Percentiles rank a stretch among this genome's conserved stretches.
Conservation (phyloP, 2,113 vertebrate species). For the Platysteira castanea region DNA sequence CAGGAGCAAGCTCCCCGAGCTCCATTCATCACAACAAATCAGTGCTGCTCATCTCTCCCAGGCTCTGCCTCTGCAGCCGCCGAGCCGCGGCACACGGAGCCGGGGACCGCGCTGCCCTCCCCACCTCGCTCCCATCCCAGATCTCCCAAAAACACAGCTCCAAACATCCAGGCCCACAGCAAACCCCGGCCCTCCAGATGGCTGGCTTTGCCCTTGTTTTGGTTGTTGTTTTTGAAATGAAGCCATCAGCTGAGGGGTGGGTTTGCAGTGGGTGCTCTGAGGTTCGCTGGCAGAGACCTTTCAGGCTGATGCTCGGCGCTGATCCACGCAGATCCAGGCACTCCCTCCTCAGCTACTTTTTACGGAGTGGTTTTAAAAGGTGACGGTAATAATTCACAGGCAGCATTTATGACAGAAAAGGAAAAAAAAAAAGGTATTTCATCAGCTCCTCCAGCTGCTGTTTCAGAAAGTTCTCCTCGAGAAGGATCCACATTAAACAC, state of each 20-base stretch:
- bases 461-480: background rate
- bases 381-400: background rate
- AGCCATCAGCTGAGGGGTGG: background rate
- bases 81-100: background rate
- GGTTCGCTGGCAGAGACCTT: background rate
- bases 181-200: constrained; percentile 34
- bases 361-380: background rate
- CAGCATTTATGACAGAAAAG: background rate
- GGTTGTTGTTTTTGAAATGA: background rate
- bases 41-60: background rate
- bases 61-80: background rate
- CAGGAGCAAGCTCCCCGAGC: constrained; percentile 33
- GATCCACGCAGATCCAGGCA: background rate
- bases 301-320: background rate
- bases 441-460: background rate
- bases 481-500: background rate
- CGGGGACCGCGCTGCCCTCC: background rate
- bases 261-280: background rate
- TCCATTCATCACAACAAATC: constrained; percentile 35
- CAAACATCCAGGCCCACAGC: background rate
- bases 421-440: background rate
- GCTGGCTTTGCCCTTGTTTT: background rate
- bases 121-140: background rate
- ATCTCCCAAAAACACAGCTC: background rate
- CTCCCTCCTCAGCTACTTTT: background rate